phyloP scores from a whole-genome alignment of 1,140 invertebrate genomes.

The Trypoxylus dichotomus region DNA sequence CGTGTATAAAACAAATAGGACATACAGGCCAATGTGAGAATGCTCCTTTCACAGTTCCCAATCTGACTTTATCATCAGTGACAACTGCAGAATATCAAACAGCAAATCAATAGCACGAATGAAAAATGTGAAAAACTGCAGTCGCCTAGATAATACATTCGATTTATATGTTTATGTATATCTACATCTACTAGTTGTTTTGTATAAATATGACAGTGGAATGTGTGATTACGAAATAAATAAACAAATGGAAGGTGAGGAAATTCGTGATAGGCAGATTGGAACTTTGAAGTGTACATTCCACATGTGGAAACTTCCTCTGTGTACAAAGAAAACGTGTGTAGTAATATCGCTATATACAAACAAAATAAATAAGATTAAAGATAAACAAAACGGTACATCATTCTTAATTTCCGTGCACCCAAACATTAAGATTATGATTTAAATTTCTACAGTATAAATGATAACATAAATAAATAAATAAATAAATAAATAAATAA shows the following conservation, averaged over 20 bases:
- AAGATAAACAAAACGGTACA: conserved; percentile 6
- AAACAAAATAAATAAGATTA: conserved; percentile 42
- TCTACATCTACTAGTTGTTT: conserved; percentile 23
- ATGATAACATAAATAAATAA: conserved; percentile 20
- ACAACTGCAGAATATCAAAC: conserved; percentile 27
- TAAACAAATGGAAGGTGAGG: conserved; percentile 26
- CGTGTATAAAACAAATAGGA: conserved; percentile 42
- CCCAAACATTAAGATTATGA: not conserved
- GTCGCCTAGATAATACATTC: conserved; percentile 22
- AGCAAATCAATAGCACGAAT: not conserved
- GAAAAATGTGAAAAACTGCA: conserved; percentile 27
- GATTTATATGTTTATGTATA: conserved; percentile 10
- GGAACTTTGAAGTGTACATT: conserved; percentile 65
- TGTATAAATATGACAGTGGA: conserved; percentile 40
- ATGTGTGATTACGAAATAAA: conserved; percentile 29
- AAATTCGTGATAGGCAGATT: conserved; percentile 58
- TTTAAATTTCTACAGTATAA: conserved; percentile 28
- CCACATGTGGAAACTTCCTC: conserved; percentile 52
- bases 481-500: conserved; percentile 27
- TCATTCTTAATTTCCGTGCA: conserved; percentile 28
- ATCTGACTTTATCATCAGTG: conserved; percentile 56
- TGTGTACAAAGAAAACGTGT: conserved; percentile 36
- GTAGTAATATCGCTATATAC: conserved; percentile 43
- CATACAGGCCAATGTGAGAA: conserved; percentile 65
- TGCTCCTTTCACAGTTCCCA: conserved; percentile 66